Conservation (phyloP, 2,113 vertebrate genomes). For the Agelaius phoeniceus region DNA sequence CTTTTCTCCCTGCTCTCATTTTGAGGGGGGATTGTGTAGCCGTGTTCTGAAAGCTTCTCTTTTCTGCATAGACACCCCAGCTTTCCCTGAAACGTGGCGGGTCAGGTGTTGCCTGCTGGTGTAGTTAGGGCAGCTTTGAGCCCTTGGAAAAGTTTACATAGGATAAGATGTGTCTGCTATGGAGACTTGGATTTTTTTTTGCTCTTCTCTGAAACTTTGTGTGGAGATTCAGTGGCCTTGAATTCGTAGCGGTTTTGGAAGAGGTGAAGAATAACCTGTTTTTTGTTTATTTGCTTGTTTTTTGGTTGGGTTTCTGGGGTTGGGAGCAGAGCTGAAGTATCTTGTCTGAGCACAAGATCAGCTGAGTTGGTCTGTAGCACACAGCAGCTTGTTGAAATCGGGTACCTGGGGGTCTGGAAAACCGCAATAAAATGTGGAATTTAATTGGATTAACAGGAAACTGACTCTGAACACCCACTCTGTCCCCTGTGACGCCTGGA, state of each 20-base stretch:
- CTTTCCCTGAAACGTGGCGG: not conserved
- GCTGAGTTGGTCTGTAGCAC: not conserved
- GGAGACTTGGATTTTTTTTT: conserved; percentile 25
- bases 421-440: not conserved
- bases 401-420: not conserved
- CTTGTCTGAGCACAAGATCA: not conserved
- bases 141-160: not conserved
- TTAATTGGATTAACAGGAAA: not conserved
- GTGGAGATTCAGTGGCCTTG: conserved; percentile 58
- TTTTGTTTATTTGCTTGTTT: not conserved
- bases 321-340: not conserved
- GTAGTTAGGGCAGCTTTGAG: not conserved
- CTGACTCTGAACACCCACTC: not conserved
- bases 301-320: not conserved
- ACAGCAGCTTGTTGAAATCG: not conserved
- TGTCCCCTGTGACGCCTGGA: not conserved
- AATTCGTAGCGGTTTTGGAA: conserved; percentile 40
- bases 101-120: not conserved
- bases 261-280: conserved; percentile 47
- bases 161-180: conserved; percentile 22
- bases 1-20: not conserved
- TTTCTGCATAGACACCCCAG: not conserved
- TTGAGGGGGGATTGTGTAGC: not conserved
- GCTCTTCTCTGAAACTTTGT: conserved; percentile 34
- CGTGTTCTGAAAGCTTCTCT: not conserved